Conservation (phyloP, 2,888 invertebrate genomes). For the Hypomecis punctinalis region DNA sequence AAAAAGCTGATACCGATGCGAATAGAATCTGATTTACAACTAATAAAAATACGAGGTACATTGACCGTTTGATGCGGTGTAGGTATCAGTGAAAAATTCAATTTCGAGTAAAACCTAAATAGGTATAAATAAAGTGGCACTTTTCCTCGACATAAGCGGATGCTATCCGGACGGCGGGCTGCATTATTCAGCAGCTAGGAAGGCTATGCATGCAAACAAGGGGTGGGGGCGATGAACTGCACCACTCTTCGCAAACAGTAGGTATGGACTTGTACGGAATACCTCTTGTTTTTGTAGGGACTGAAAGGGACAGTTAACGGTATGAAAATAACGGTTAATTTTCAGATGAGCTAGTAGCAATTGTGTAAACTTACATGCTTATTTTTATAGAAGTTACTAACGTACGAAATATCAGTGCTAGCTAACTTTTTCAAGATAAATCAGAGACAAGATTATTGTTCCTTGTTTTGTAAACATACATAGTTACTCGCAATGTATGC, state of each 20-base stretch:
- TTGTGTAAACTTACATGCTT: too few species aligned
- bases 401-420: too few species aligned
- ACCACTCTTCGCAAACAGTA: conserved; percentile 39
- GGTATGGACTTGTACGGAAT: conserved; percentile 26
- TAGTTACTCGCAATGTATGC: too few species aligned
- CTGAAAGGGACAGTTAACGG: conserved; percentile 7
- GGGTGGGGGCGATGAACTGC: conserved; percentile 53
- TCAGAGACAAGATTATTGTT: too few species aligned
- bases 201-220: conserved; percentile 61
- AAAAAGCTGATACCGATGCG: too few species aligned
- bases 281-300: conserved; percentile 4
- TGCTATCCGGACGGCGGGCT: conserved; percentile 49
- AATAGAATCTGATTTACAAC: too few species aligned
- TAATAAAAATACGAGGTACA: too few species aligned
- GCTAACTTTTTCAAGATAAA: too few species aligned
- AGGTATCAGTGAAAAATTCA: conserved; percentile 6
- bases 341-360: not conserved
- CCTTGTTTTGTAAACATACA: too few species aligned
- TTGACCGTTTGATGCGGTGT: not conserved
- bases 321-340: not conserved
- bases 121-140: conserved; percentile 23
- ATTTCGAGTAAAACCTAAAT: conserved; percentile 18
- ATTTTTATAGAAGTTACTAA: too few species aligned
- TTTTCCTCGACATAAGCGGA: conserved; percentile 34
- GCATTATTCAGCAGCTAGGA: conserved; percentile 72